Conservation (phyloP, 2,113 vertebrate genomes). For the Meriones unguiculatus region DNA sequence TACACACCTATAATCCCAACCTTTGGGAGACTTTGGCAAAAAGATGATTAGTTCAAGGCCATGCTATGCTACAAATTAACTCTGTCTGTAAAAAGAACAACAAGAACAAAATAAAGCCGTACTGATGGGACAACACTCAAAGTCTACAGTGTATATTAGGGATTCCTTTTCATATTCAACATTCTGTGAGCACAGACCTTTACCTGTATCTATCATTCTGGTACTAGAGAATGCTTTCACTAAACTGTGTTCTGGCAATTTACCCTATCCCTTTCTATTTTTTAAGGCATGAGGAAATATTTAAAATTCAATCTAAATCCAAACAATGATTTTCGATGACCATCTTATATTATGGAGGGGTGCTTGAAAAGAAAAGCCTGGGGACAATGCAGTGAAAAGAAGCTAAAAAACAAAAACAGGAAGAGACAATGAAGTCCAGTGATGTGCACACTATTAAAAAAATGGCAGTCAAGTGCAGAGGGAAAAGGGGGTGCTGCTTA, state of each 20-base stretch:
- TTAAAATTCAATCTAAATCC: constrained; percentile 45
- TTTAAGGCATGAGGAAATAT: constrained; percentile 38
- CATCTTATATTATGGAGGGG: neutral
- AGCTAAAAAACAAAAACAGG: constrained; percentile 2
- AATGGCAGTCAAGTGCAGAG: neutral
- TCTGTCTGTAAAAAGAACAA: neutral
- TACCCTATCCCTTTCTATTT: neutral
- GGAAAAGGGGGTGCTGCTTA: neutral
- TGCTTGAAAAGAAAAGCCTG: neutral
- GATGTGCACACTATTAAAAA: neutral
- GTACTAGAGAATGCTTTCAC: neutral
- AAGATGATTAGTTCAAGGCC: neutral
- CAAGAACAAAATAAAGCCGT: neutral
- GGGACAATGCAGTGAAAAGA: neutral
- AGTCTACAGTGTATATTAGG: neutral
- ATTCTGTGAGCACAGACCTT: neutral
- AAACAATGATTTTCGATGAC: neutral
- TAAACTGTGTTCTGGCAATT: neutral
- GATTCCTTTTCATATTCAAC: neutral
- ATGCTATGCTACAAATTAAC: neutral
- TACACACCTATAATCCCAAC: neutral
- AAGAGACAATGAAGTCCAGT: neutral
- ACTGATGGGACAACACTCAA: neutral
- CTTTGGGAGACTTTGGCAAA: neutral
- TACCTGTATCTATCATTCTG: neutral